Evolutionary conservation across 2,113 vertebrate genomes (phyloP).

Genomic region (Misgurnus anguillicaudatus): DNA sequence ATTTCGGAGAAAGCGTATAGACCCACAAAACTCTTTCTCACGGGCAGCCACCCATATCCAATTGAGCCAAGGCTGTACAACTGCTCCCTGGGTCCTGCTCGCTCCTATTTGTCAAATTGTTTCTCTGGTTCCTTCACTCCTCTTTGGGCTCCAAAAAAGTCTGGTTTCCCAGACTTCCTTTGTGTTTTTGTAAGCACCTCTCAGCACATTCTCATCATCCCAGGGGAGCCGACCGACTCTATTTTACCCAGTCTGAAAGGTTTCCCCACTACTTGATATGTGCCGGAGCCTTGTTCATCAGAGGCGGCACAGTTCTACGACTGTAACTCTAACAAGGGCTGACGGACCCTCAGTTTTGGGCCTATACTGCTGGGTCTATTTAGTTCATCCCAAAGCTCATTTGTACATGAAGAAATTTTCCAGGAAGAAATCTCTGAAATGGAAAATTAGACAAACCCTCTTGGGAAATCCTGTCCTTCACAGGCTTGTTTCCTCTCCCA

Average conservation of each 20-base stretch:
- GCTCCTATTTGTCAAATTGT: slow-evolving; percentile 35
- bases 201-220: slow-evolving; percentile 12
- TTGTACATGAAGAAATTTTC: slow-evolving; percentile 21
- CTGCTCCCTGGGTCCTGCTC: slow-evolving; percentile 37
- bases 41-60: slow-evolving; percentile 38
- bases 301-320: not conserved
- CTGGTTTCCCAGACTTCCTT: not conserved
- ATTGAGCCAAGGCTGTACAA: slow-evolving; percentile 11
- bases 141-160: not conserved
- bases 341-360: slow-evolving; percentile 4
- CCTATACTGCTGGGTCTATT: not conserved
- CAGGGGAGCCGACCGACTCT: slow-evolving; percentile 23
- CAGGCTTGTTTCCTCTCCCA: slow-evolving; percentile 2
- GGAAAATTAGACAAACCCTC: slow-evolving; percentile 18
- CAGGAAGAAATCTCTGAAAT: slow-evolving; percentile 36
- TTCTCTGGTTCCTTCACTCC: slow-evolving; percentile 46
- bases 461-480: slow-evolving; percentile 18
- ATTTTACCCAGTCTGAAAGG: slow-evolving; percentile 6
- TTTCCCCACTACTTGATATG: slow-evolving; percentile 15
- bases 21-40: slow-evolving; percentile 18
- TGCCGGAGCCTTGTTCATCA: slow-evolving; percentile 11
- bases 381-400: slow-evolving; percentile 35
- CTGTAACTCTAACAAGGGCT: slow-evolving; percentile 11
- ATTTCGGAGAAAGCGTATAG: slow-evolving; percentile 3
- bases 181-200: slow-evolving; percentile 8